Evolutionary conservation across 2,113 vertebrate species (phyloP), one percentile per base, ranked within the genome.

Genomic region (Puntigrus tetrazona): DNA sequence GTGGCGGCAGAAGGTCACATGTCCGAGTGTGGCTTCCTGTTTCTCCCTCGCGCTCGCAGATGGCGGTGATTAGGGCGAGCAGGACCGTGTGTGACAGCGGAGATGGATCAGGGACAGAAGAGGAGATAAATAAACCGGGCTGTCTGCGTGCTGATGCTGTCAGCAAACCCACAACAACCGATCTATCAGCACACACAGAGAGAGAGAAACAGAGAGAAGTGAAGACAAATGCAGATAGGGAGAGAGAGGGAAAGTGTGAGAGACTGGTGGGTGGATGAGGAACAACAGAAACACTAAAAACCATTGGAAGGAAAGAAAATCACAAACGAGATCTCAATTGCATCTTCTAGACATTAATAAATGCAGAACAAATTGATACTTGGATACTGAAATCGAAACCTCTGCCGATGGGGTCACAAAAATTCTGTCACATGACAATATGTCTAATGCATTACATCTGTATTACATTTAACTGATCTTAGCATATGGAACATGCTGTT

Each of bases 101-200:
- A 79, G 84, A 86, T 84, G 84, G 61, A 88, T 70, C 67, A 72
- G 84, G 29, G 81, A 78, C 47, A 72, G 43, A 74, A 57, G 31
- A 50, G 45, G 38, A 77, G 74, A 79, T 84, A 83, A 81, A 83
- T 76, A 83, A 86, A 80, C 57, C 1, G 36, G 59, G 36, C 55
- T 75, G 76, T 87, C 82, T 55, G 55, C n/a, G 27, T 55, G 55
- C 81, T 41, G 65, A 73, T 74, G 38, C 36, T 61, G 81, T 86
- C 85, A 83, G 82, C 86, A 84, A 79, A 63, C 10, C 63, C 34
- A 41, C n/a, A 36, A 13, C 34, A 63, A 22, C 27, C 69, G 18
- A 81, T 84, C 69, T 22, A 84, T 84, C 86, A 81, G 55, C 27
- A 41, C 25, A 41, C 18, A 52, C 16, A 65, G 43, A 34, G 36